Conservation (phyloP, 2,113 vertebrate genomes). For the Hiodon alosoides region DNA sequence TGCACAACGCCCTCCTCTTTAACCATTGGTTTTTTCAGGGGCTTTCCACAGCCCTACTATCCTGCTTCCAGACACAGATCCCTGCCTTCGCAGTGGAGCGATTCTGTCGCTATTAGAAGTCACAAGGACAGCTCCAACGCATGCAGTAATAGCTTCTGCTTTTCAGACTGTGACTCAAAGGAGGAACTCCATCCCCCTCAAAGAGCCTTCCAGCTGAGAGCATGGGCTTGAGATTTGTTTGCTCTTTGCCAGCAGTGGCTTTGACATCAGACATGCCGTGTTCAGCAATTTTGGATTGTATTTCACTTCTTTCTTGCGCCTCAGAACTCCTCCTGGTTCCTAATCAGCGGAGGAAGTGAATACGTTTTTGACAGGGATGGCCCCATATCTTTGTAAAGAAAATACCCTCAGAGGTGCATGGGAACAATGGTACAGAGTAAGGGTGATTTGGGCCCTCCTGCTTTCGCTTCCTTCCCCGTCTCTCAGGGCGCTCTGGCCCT, state of each 20-base stretch:
- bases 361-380: not conserved
- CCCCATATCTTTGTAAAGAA: not conserved
- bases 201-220: not conserved
- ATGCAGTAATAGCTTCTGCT: too few relatives aligned
- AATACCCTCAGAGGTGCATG: not conserved
- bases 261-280: not conserved
- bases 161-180: not conserved
- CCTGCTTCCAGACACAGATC: not conserved
- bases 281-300: not conserved
- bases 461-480: too few relatives aligned
- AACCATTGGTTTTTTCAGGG: not conserved
- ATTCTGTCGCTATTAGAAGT: too few relatives aligned
- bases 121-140: too few relatives aligned
- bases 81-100: not conserved
- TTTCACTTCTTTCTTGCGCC: not conserved
- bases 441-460: not conserved
- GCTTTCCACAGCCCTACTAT: not conserved
- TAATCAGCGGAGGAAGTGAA: slow-evolving; percentile 3
- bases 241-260: too few relatives aligned
- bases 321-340: not conserved
- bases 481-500: not conserved
- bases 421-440: not conserved
- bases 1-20: not conserved
- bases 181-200: not conserved
- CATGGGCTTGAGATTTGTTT: not conserved